Conservation (phyloP, 2,888 invertebrate genomes). For the Oithona nana region DNA sequence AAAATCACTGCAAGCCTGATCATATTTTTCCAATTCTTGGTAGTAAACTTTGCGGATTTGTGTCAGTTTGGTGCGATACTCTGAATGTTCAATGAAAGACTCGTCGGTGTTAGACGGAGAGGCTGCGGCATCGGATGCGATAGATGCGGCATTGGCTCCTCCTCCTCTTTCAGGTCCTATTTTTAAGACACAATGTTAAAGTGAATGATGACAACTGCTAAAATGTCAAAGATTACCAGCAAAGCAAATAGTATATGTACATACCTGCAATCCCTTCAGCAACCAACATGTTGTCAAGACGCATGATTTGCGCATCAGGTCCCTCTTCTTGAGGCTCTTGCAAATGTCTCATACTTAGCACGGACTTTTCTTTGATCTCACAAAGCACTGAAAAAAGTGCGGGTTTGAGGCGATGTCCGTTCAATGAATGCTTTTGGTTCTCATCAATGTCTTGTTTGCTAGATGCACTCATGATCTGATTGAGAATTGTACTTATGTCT, state of each 20-base stretch:
- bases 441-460: slow-evolving; percentile 22
- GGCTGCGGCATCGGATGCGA: slow-evolving; percentile 59
- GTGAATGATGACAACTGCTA: not conserved
- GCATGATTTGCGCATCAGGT: slow-evolving; percentile 93
- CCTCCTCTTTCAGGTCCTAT: slow-evolving; percentile 33
- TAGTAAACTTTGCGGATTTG: slow-evolving; percentile 98
- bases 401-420: slow-evolving; percentile 38
- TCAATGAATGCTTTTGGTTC: slow-evolving; percentile 33
- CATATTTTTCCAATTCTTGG: slow-evolving; percentile 96
- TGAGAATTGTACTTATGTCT: slow-evolving; percentile 32
- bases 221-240: not conserved
- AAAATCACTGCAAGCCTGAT: slow-evolving; percentile 99
- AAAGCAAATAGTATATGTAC: not conserved
- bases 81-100: slow-evolving; percentile 96
- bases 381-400: slow-evolving; percentile 39
- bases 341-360: slow-evolving; percentile 8
- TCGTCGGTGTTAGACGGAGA: slow-evolving; percentile 44
- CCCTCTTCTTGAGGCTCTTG: slow-evolving; percentile 72
- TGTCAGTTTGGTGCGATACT: slow-evolving; percentile 93
- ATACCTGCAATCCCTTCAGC: slow-evolving; percentile 75
- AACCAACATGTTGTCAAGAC: slow-evolving; percentile 89
- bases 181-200: too few relatives aligned
- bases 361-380: slow-evolving; percentile 41
- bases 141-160: slow-evolving; percentile 68
- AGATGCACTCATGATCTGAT: slow-evolving; percentile 35